Base-by-base conservation (phyloP, 2,113 vertebrate genomes). In the Xiphophorus couchianus region DNA sequence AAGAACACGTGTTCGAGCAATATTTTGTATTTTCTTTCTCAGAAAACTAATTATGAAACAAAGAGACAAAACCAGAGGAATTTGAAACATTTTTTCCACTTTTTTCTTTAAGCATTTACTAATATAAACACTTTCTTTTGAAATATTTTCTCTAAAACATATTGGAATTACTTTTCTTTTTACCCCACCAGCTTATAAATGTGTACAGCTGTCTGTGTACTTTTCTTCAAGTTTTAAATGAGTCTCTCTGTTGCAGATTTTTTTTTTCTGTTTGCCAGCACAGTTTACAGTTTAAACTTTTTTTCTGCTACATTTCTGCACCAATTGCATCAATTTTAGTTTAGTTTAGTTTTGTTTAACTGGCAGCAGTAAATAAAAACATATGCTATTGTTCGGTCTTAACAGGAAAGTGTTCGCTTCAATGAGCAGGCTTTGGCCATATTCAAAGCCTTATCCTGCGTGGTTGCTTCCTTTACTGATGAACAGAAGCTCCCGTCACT, bases 371-470 rank as follows among this genome's bases (percentile, higher is more conserved):
- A 60, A 69, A 68, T 1, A 54, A 4, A 39, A 69, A 71, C 60
- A 9, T 29, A 10, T 33, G 65, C 51, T 66, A 27, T 1, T 69
- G 48, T 62, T 15, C 4, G 81, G 8, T 67, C 54, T 81, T 31
- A 54, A 73, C 81, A 99, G 98, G 97, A 98, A 74, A 98, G 97
- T 86, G 82, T 69, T 74, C 88, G 91, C 17, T 99, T 97, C 86
- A 94, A 72, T 74, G 94, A 95, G 69, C 95, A 95, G 81, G 92
- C 96, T 25, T 58, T 78, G 17, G 68, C 29, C n/a, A 96, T 98
- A 72, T 76, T 96, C 77, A 94, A 83, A 83, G 94, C 96, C 72
- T 71, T 98, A 82, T 94, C 94, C 75, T 94, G 80, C 76, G 90
- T 96, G 73, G 93, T 98, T 71, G 74, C 84, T 85, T 94, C 88